Conservation (phyloP, 2,113 vertebrate genomes). For the Microcebus tavaratra region DNA sequence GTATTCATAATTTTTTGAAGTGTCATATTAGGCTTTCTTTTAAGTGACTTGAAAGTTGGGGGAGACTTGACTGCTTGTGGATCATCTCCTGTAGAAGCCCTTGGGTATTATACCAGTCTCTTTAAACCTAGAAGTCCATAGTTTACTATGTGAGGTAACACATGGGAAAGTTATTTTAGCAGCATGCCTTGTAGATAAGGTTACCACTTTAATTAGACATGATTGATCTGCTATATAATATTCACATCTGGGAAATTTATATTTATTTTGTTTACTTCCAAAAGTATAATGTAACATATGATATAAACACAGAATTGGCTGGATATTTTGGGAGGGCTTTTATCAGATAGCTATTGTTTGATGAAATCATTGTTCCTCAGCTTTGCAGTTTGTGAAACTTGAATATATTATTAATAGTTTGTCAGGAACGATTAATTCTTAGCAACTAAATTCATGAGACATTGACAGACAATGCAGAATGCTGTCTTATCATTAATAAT, state of each 20-base stretch:
- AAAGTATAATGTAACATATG: neutral
- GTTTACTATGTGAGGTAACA: neutral
- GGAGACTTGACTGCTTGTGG: neutral
- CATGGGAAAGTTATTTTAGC: neutral
- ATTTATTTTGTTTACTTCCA: slow-evolving; percentile 36
- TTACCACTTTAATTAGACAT: neutral
- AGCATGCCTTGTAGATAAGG: neutral
- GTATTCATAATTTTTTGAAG: neutral
- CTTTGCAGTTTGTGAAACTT: slow-evolving; percentile 33
- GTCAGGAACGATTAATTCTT: slow-evolving; percentile 7
- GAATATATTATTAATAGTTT: neutral
- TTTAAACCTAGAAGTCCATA: neutral
- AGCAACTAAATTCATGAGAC: slow-evolving; percentile 3
- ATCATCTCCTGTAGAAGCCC: neutral
- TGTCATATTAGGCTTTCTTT: neutral
- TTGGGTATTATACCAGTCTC: neutral
- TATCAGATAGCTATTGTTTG: neutral
- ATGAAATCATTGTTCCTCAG: neutral
- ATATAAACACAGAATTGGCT: neutral
- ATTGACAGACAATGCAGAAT: slow-evolving; percentile 10
- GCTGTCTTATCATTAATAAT: neutral
- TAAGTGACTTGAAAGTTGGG: neutral
- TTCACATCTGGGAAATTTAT: neutral
- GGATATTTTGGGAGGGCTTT: slow-evolving; percentile 13
- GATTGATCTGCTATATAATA: neutral